phyloP scores from a whole-genome alignment of 92 coral and sea anemone genomes.

The Porites rus region DNA sequence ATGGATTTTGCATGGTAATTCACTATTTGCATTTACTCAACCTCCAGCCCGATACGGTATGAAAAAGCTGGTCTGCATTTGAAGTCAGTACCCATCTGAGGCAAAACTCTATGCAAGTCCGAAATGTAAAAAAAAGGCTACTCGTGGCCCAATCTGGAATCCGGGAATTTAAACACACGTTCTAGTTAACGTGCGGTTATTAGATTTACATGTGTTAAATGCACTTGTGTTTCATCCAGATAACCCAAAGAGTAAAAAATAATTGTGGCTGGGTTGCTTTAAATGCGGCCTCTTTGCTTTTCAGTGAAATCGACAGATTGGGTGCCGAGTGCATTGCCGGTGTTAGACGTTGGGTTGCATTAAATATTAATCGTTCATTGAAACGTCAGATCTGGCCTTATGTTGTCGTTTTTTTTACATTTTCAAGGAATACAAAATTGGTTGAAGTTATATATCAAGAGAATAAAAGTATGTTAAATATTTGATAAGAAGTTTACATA shows the following conservation, averaged over 20 bases:
- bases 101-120: neutral
- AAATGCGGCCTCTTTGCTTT: neutral
- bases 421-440: too few relatives aligned
- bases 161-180: neutral
- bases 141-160: too few relatives aligned
- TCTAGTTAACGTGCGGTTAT: neutral
- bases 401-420: neutral
- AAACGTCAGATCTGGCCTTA: neutral
- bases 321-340: neutral
- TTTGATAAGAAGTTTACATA: too few relatives aligned
- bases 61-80: slow-evolving; percentile 22
- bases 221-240: neutral
- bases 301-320: neutral
- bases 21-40: neutral
- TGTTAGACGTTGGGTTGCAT: neutral
- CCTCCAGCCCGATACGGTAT: neutral
- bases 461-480: too few relatives aligned
- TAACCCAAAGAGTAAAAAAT: neutral
- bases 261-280: slow-evolving; percentile 4
- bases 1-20: neutral
- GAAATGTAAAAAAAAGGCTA: neutral
- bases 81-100: slow-evolving; percentile 12
- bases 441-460: too few relatives aligned
- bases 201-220: neutral
- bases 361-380: neutral